Evolutionary conservation across 2,888 invertebrate genomes (phyloP).

Genomic region (Zhengitettix transpicula): DNA sequence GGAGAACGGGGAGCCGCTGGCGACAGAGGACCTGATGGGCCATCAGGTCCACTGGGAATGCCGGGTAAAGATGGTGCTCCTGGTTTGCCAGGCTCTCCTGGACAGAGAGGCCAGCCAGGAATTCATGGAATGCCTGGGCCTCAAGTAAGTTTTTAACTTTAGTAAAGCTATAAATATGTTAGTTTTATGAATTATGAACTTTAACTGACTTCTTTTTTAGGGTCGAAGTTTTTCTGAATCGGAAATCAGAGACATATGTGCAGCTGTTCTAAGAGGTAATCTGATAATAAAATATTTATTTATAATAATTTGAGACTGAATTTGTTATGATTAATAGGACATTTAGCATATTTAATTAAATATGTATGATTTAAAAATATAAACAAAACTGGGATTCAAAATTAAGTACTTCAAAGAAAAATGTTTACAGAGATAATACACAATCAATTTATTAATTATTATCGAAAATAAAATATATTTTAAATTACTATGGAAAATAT

Average conservation of each 20-base stretch:
- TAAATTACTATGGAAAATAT: too few species aligned
- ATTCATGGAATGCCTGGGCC: conserved; percentile 40
- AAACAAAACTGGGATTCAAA: too few species aligned
- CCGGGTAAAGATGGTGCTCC: conserved; percentile 38
- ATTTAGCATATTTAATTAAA: too few species aligned
- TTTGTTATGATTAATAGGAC: too few species aligned
- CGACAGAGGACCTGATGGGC: conserved; percentile 37
- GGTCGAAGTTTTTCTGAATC: conserved; percentile 46
- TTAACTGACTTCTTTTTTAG: conserved; percentile 27
- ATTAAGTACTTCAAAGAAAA: too few species aligned
- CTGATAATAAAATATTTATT: not conserved
- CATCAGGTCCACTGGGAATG: conserved; percentile 36
- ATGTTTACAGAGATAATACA: too few species aligned
- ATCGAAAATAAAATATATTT: too few species aligned
- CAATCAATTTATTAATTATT: too few species aligned
- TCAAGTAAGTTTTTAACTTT: conserved; percentile 26
- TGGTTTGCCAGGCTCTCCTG: conserved; percentile 39
- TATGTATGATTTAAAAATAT: too few species aligned
- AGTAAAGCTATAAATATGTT: not conserved
- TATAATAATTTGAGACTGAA: too few species aligned
- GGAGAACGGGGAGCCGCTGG: conserved; percentile 39
- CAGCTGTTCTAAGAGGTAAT: conserved; percentile 58
- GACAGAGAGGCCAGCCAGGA: conserved; percentile 41
- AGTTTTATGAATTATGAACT: not conserved
- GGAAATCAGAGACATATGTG: conserved; percentile 67